Evolutionary conservation across 1,140 invertebrate species (phyloP), one percentile per base, ranked within the genome.

Genomic region (Papilio machaon): DNA sequence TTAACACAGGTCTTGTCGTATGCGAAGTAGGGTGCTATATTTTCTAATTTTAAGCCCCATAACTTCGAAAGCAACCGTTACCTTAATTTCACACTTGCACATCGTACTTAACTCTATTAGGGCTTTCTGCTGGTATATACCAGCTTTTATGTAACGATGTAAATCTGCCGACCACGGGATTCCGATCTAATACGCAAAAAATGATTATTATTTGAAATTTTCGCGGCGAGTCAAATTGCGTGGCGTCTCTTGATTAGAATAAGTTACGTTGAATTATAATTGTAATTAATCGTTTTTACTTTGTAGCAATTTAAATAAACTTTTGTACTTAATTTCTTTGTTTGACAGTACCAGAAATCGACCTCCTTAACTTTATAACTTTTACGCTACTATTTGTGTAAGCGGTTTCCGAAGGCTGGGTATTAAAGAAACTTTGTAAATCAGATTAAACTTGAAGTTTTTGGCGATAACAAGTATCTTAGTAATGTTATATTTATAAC

Each of bases 241-340:
- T 58, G 5, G 54, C 54, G 17, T 58, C 54, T n/a, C 17, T 19
- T 19, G 6, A 2, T 58, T 58, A 19, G 17, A 17, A 8, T 58
- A 58, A 58, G 11, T 30, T 30, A 35, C 9, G 23, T 67, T 67
- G 30, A 10, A 35, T 35, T 30, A 64, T 64, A 64, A 64, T 64
- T 35, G 60, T 64, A 64, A 64, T 64, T 30, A 64, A 64, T 64
- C 64, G 64, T 13, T 35, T 64, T 38, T 38, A 70, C 64, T 2
- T 38, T 70, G 52, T 54, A 67, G 2, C 64, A 15, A 70, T 30
- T 70, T 70, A 70, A 60, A 9, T 64, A 49, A 76, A 76, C 19
- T 76, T 76, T 52, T 23, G 52, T 54, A 52, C 74, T 76, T 76
- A 76, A 76, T 76, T 76, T 49, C 74, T 49, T 76, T 76, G 74